A percentile compares a stretch with the other conserved stretches of the same genome.
Conservation (phyloP, 2,113 vertebrate genomes). For the Cyanoderma ruficeps region DNA sequence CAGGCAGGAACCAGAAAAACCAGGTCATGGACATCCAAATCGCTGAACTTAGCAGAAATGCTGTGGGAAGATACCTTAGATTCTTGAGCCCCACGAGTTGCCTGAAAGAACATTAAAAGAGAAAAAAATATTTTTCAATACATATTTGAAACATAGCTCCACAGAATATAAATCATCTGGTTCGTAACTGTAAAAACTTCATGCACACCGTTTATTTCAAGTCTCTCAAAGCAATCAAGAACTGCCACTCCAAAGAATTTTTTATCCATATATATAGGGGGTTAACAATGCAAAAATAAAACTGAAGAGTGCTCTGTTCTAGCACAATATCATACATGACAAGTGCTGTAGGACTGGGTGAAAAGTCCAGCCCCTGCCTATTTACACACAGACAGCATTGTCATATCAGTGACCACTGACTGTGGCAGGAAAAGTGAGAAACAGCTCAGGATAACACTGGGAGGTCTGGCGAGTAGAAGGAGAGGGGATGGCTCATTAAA, state of each 20-base stretch:
- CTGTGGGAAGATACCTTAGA: conserved; percentile 78
- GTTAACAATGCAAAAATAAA: neutral
- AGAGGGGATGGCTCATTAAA: neutral
- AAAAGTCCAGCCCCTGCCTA: neutral
- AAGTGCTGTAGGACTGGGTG: neutral
- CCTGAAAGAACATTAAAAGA: conserved; percentile 69
- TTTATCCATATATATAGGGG: rapidly evolving
- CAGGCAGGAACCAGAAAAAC: conserved; percentile 87
- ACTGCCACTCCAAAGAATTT: neutral
- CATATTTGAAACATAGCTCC: neutral
- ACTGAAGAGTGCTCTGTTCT: neutral
- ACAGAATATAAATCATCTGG: neutral
- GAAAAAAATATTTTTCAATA: neutral
- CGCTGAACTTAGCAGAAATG: conserved; percentile 83
- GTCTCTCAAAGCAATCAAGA: neutral
- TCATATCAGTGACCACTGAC: neutral
- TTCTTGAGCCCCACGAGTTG: conserved; percentile 73
- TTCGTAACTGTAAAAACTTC: neutral
- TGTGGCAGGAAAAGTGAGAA: neutral
- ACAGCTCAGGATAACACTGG: neutral
- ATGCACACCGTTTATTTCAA: neutral
- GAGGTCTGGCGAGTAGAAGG: neutral
- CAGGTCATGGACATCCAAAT: conserved; percentile 95
- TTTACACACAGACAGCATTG: neutral
- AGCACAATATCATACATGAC: neutral